Evolutionary conservation across 30 jellyfish, hydroid and myxozoan genomes (phyloP).

Genomic region (Pseudorhiza aurosa): DNA sequence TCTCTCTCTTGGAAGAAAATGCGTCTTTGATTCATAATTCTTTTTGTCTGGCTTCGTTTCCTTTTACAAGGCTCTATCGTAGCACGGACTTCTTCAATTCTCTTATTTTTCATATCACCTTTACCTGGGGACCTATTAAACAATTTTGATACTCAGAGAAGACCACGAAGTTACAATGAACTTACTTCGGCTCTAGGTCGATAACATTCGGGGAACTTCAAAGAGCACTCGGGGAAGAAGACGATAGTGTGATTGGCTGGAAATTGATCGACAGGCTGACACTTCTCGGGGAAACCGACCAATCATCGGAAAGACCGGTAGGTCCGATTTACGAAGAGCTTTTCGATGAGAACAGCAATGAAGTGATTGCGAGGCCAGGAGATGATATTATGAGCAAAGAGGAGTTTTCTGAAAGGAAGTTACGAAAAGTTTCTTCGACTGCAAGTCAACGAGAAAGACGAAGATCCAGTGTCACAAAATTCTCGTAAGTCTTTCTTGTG

Average conservation of each 20-base stretch:
- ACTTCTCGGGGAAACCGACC: not conserved
- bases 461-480: conserved; percentile 11
- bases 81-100: too few species aligned
- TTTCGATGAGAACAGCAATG: conserved; percentile 24
- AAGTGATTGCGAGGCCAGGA: conserved; percentile 31
- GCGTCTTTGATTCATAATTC: too few species aligned
- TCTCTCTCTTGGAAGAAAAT: too few species aligned
- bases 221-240: conserved; percentile 42
- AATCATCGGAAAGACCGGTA: not conserved
- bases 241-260: conserved; percentile 37
- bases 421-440: conserved; percentile 33
- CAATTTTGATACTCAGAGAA: too few species aligned
- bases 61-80: too few species aligned
- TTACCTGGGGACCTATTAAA: too few species aligned
- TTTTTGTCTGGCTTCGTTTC: too few species aligned
- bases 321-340: conserved; percentile 18
- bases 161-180: too few species aligned
- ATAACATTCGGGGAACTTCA: conserved; percentile 50
- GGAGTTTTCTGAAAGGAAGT: not conserved
- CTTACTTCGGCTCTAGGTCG: not conserved
- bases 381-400: not conserved
- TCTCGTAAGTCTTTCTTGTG: conserved; percentile 30
- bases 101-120: too few species aligned
- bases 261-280: conserved; percentile 30
- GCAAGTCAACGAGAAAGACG: conserved; percentile 10